A percentile compares a stretch with the other conserved stretches of the same genome.
Evolutionary conservation across 2,888 invertebrate genomes (phyloP).

Genomic region (Dasypolia templi): DNA sequence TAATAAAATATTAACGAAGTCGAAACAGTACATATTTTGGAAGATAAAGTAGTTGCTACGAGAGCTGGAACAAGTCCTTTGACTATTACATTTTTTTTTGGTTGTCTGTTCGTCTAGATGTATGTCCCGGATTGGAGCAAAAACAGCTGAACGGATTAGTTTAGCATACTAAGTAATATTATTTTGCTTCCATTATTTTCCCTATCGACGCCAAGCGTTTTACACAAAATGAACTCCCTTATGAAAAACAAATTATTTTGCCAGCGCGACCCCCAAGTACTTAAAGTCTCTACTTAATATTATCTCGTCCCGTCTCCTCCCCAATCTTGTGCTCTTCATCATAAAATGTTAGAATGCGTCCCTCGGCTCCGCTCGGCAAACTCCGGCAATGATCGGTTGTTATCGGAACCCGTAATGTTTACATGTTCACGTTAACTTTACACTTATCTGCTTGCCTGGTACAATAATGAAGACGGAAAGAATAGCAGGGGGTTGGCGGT

Average conservation of each 20-base stretch:
- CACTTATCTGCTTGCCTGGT: slow-evolving; percentile 40
- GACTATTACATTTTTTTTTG: no score
- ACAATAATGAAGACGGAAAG: neutral
- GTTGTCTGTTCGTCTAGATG: neutral
- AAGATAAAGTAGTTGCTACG: neutral
- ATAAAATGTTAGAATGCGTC: slow-evolving; percentile 38
- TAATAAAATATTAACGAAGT: neutral
- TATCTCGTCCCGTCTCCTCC: slow-evolving; percentile 36
- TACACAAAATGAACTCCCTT: slow-evolving; percentile 10
- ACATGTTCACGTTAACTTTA: slow-evolving; percentile 36
- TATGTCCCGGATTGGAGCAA: neutral
- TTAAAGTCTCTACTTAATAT: slow-evolving; percentile 47
- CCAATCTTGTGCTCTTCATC: slow-evolving; percentile 54
- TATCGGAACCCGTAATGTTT: slow-evolving; percentile 46
- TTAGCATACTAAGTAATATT: neutral
- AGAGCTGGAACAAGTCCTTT: neutral
- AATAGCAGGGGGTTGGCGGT: neutral
- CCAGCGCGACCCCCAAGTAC: slow-evolving; percentile 4
- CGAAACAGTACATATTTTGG: neutral
- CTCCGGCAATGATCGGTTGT: slow-evolving; percentile 43
- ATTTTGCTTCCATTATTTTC: neutral
- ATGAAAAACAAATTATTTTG: slow-evolving; percentile 39
- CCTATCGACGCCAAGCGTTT: neutral
- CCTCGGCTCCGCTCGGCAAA: slow-evolving; percentile 43
- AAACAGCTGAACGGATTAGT: neutral